These are phyloP conservation scores for Ceyx cyanopectus DNA, from an alignment of 2,113 vertebrate genomes.

Conservation along the genomic window DNA sequence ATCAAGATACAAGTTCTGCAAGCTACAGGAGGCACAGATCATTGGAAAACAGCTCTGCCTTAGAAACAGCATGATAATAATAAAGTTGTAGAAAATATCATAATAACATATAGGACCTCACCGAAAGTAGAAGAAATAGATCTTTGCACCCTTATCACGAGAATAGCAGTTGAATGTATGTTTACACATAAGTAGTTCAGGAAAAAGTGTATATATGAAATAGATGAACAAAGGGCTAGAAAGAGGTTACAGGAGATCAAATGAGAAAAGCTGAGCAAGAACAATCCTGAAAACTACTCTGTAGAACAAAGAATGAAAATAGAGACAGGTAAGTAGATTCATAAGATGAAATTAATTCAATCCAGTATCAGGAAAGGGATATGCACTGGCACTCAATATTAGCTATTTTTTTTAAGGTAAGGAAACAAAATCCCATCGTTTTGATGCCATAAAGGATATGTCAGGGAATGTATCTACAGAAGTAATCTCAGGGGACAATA, in stretches of 20 bases:
- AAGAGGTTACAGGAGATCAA: neutral
- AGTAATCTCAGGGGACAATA: neutral
- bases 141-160: neutral
- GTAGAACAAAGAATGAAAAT: neutral
- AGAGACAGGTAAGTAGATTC: neutral
- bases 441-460: neutral
- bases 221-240: neutral
- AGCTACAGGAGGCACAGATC: neutral
- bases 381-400: neutral
- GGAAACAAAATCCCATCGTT: neutral
- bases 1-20: neutral
- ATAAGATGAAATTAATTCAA: neutral
- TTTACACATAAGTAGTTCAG: neutral
- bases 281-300: neutral
- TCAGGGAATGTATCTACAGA: neutral
- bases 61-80: neutral
- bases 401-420: neutral
- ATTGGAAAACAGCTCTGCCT: neutral
- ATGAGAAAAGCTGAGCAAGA: neutral
- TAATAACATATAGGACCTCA: neutral
- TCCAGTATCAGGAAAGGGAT: neutral
- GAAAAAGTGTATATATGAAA: neutral
- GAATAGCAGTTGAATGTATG: neutral
- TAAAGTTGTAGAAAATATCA: neutral
- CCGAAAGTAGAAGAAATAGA: neutral